A percentile compares a stretch with the other conserved stretches of the same genome.
phyloP scores from a whole-genome alignment of 2,797 vertebrate genomes.

The Pseudochirops corinnae region DNA sequence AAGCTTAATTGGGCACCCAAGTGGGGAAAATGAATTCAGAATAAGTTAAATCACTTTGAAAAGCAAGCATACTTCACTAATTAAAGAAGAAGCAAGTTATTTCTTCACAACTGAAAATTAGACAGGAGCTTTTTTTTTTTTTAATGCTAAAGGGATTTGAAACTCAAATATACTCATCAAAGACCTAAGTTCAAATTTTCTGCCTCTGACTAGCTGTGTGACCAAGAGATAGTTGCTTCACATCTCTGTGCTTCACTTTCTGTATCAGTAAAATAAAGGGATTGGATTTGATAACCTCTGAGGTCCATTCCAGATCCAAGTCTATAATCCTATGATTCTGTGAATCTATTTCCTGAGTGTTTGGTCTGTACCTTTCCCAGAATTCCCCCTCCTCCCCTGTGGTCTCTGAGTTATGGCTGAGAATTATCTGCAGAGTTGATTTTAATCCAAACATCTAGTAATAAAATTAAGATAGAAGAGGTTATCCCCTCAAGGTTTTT shows the following conservation, averaged over 20 bases:
- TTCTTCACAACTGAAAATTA: slow-evolving; percentile 7
- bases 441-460: not conserved
- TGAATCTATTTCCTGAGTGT: not conserved
- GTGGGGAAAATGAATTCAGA: slow-evolving; percentile 58
- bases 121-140: slow-evolving; percentile 16
- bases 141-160: slow-evolving; percentile 31
- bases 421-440: not conserved
- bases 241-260: not conserved
- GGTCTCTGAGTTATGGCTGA: not conserved
- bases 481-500: not conserved
- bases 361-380: not conserved
- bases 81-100: slow-evolving; percentile 48
- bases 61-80: slow-evolving; percentile 50
- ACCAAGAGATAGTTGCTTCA: not conserved
- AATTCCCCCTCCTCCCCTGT: not conserved
- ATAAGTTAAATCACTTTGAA: slow-evolving; percentile 51
- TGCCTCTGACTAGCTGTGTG: not conserved
- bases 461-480: not conserved
- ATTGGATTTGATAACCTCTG: not conserved
- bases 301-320: not conserved
- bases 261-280: not conserved
- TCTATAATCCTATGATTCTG: not conserved
- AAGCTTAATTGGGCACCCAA: slow-evolving; percentile 45
- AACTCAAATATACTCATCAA: not conserved
- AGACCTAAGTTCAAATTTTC: not conserved